These are phyloP conservation scores for Dichetophora obliterata DNA, from an alignment of 2,888 invertebrate genomes.

Conservation along the genomic window DNA sequence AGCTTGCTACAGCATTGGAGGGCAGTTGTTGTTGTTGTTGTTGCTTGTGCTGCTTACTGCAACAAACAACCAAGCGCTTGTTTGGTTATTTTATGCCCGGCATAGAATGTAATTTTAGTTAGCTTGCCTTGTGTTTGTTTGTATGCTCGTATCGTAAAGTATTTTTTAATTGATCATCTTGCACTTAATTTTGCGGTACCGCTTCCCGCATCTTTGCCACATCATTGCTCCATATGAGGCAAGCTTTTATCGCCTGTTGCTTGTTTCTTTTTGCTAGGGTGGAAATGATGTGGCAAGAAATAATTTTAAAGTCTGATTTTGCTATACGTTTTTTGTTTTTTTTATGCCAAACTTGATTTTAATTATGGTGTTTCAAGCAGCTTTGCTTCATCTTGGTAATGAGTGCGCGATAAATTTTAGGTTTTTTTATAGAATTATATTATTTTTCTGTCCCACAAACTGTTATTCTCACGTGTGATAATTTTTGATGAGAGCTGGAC, in stretches of 20 bases:
- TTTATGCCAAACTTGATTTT: neutral
- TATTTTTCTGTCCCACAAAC: too few species aligned
- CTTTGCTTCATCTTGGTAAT: neutral
- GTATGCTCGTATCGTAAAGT: neutral
- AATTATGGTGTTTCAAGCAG: neutral
- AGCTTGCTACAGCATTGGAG: neutral
- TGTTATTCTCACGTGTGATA: too few species aligned
- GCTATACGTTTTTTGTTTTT: neutral
- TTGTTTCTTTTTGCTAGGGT: neutral
- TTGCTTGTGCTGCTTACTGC: too few species aligned
- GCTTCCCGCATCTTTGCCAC: neutral
- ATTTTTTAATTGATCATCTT: conserved; percentile 3
- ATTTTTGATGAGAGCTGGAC: too few species aligned
- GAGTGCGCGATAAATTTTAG: too few species aligned
- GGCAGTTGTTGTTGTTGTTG: neutral
- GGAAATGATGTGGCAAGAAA: neutral
- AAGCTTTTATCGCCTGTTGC: neutral
- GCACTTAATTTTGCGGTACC: neutral
- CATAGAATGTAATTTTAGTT: neutral
- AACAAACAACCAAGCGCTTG: too few species aligned
- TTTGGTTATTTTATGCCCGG: too few species aligned
- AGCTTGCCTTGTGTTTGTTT: neutral
- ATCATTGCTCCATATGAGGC: neutral
- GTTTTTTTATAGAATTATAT: too few species aligned
- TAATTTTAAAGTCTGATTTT: neutral